Conservation (phyloP, 2,888 invertebrate genomes). For the Drosophila melanosoma region DNA sequence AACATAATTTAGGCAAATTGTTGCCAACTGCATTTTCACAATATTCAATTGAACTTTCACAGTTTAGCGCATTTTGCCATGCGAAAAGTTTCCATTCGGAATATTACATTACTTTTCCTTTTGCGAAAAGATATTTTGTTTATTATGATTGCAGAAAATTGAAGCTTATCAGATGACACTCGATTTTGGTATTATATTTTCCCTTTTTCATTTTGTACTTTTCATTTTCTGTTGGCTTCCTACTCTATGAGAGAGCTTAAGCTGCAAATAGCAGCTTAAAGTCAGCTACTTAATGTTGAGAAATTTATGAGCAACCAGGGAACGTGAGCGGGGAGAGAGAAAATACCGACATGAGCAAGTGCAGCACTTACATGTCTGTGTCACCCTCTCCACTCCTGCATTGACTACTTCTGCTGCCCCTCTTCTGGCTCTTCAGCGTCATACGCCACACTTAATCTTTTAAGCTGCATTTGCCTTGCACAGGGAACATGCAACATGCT, state of each 20-base stretch:
- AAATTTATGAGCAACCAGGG: slow-evolving; percentile 54
- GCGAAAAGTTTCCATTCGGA: background rate
- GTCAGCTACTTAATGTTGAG: slow-evolving; percentile 68
- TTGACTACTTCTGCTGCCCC: background rate
- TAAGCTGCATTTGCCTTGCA: slow-evolving; percentile 76
- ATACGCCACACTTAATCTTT: slow-evolving; percentile 67
- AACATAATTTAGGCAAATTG: background rate
- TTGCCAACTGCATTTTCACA: slow-evolving; percentile 2
- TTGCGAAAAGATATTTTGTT: slow-evolving; percentile 7
- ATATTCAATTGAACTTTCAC: slow-evolving; percentile 20
- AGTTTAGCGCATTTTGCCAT: background rate
- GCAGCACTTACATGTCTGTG: slow-evolving; percentile 56
- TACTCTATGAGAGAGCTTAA: slow-evolving; percentile 30
- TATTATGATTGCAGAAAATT: slow-evolving; percentile 7
- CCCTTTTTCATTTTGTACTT: background rate
- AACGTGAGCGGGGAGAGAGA: background rate
- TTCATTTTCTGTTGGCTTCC: slow-evolving; percentile 5
- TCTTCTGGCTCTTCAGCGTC: background rate
- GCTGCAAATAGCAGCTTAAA: slow-evolving; percentile 63
- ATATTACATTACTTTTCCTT: background rate
- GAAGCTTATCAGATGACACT: slow-evolving; percentile 20
- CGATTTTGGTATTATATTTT: slow-evolving; percentile 20
- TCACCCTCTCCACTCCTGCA: background rate
- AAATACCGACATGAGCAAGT: slow-evolving; percentile 24
- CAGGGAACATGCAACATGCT: slow-evolving; percentile 73